Base-by-base conservation (phyloP, 2,113 vertebrate genomes). In the Oxyruncus cristatus region DNA sequence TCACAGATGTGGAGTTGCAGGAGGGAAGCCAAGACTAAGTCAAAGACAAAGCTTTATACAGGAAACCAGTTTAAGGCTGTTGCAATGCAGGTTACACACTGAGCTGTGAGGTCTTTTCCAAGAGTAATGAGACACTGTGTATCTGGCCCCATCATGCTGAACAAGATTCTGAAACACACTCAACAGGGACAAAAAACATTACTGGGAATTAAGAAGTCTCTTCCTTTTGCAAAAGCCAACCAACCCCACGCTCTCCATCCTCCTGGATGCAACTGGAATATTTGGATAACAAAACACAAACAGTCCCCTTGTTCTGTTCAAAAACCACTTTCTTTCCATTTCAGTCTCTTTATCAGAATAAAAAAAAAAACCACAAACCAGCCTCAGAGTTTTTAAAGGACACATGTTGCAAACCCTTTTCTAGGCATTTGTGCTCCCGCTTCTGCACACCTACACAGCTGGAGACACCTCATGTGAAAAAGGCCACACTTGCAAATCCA, bases 11-110 rank as follows among this genome's bases (percentile, higher is more conserved):
- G 91, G 83, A 93, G 70, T 70, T 93, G 68, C 78, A 92, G 92
- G 80, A 93, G 30, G 84, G 80, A 81, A 89, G 96, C 96, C 96
- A 97, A 96, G 92, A 95, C 90, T 49, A 91, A 94, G 93, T 89
- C 92, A 91, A 97, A 97, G 95, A 96, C 96, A 97, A 95, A 91
- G 91, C 83, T 90, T 96, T 78, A 70, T 49, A 93, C 80, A 96
- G 95, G 96, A 96, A 97, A 95, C 83, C 73, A 87, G 82, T 65
- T 94, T 39, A 93, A 88, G 80, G 86, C 83, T 93, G 76, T 53
- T 91, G 94, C 92, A 93, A 72, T 13, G 80, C 80, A 96, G 83
- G 88, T 95, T 93, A 76, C 75, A 58, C 72, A 74, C 61, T 46
- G 56, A 94, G 88, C 65, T 78, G 39, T n/a, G 74, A 80, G 62